phyloP scores from a whole-genome alignment of 2,888 invertebrate genomes.

The Meghimatium bilineatum region DNA sequence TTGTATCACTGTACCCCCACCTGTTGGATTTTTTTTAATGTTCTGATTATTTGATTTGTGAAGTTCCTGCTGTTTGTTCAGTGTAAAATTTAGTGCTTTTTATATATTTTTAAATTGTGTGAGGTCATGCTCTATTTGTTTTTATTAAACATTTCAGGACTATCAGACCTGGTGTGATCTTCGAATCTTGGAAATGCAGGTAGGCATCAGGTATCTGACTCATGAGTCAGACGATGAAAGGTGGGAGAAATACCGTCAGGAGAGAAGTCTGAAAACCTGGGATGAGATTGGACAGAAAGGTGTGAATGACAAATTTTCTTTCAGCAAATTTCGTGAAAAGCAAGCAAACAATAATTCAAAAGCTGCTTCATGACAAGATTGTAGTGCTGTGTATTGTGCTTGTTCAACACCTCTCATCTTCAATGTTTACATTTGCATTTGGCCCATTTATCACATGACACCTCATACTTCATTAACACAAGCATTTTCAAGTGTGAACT shows the following conservation, averaged over 20 bases:
- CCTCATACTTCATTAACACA: not conserved
- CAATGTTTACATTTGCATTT: not conserved
- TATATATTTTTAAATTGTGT: no score
- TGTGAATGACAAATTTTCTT: constrained; percentile 70
- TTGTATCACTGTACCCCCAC: no score
- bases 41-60: no score
- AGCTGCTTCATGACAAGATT: constrained; percentile 42
- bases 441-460: not conserved
- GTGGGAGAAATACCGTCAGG: constrained; percentile 84
- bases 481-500: not conserved
- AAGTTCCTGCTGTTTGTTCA: no score
- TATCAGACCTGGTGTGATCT: constrained; percentile 96
- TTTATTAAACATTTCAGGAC: constrained; percentile 80
- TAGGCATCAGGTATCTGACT: constrained; percentile 88
- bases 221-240: constrained; percentile 95
- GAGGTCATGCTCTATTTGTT: not conserved
- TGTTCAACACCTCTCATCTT: not conserved
- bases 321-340: constrained; percentile 68
- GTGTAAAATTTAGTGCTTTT: no score
- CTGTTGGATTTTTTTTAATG: no score
- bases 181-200: constrained; percentile 86
- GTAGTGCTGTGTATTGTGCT: not conserved
- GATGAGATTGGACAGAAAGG: constrained; percentile 74
- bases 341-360: constrained; percentile 46
- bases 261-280: constrained; percentile 77